phyloP scores from a whole-genome alignment of 2,113 vertebrate species.

The Chaetodon auriga region DNA sequence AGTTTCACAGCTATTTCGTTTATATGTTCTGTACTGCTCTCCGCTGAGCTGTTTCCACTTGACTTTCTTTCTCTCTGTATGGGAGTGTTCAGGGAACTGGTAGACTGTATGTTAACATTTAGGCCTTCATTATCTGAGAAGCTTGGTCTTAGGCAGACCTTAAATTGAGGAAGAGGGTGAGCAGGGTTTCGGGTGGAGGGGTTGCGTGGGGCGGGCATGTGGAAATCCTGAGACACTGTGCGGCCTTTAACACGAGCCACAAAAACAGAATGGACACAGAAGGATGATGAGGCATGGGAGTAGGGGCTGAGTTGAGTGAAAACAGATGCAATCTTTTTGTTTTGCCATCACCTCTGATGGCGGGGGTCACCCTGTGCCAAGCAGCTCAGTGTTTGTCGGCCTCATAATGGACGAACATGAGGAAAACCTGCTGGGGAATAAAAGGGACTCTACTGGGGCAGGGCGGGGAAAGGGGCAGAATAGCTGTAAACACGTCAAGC shows the following conservation, averaged over 20 bases:
- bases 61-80: conserved; percentile 41
- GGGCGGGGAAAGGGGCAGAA: conserved; percentile 43
- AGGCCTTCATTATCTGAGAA: conserved; percentile 54
- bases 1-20: conserved; percentile 83
- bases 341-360: conserved; percentile 70
- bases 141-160: conserved; percentile 70
- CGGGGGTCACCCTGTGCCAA: conserved; percentile 64
- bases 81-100: conserved; percentile 53
- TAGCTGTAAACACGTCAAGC: conserved; percentile 78
- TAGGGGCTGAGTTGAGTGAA: conserved; percentile 51
- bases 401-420: conserved; percentile 62
- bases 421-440: conserved; percentile 58
- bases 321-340: conserved; percentile 70
- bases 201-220: conserved; percentile 3
- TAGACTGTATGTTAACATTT: conserved; percentile 52
- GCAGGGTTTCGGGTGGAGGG: conserved; percentile 8
- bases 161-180: conserved; percentile 53
- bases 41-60: conserved; percentile 45
- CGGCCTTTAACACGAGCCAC: conserved; percentile 74
- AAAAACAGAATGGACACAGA: conserved; percentile 77
- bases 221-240: conserved; percentile 86
- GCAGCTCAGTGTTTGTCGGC: conserved; percentile 59
- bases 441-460: conserved; percentile 48
- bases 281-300: conserved; percentile 60
- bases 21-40: conserved; percentile 36